Conservation (phyloP, 2,888 invertebrate genomes). For the Galeruca laticollis region DNA sequence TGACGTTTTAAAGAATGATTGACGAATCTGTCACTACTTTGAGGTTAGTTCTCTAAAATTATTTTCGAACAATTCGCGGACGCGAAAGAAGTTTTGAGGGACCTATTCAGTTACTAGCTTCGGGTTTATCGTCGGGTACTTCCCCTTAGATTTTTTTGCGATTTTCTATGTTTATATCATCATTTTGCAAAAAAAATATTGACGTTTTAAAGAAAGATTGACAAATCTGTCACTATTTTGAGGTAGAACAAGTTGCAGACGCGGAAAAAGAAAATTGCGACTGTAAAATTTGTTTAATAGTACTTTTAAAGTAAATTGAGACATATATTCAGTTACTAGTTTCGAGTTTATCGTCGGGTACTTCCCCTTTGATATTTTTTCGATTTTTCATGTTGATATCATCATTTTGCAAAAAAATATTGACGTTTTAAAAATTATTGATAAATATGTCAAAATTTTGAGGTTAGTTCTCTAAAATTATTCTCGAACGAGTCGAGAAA, state of each 20-base stretch:
- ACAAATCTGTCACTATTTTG: neutral
- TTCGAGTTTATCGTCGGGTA: too few species aligned
- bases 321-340: neutral
- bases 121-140: neutral
- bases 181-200: neutral
- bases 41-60: too few species aligned
- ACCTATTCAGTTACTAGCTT: too few species aligned
- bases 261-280: too few species aligned
- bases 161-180: neutral
- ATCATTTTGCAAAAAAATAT: too few species aligned
- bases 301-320: too few species aligned
- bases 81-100: too few species aligned
- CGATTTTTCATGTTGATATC: too few species aligned
- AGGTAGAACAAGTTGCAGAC: neutral
- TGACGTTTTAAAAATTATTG: neutral
- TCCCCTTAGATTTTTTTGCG: neutral
- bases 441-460: too few species aligned
- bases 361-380: neutral
- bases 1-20: neutral
- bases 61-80: neutral
- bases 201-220: neutral
- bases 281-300: too few species aligned
- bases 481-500: too few species aligned
- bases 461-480: too few species aligned
- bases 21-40: neutral